Conservation (phyloP, 2,797 vertebrate genomes). For the Rhinatrema bivittatum region DNA sequence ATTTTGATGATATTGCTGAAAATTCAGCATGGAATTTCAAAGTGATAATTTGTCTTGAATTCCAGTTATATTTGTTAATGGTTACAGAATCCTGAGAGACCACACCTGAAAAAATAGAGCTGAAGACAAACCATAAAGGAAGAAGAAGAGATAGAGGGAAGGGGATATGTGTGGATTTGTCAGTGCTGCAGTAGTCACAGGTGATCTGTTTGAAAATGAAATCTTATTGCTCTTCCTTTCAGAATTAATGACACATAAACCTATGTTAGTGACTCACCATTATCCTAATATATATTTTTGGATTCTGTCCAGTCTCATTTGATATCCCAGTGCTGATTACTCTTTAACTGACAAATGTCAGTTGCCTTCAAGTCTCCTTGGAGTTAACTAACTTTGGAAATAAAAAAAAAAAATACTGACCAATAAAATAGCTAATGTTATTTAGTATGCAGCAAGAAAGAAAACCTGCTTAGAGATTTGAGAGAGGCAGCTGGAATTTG, state of each 20-base stretch:
- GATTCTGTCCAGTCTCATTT: conserved; percentile 69
- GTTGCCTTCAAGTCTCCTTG: conserved; percentile 64
- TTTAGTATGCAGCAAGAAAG: conserved; percentile 48
- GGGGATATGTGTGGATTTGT: no score
- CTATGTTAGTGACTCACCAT: conserved; percentile 56
- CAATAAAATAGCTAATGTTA: conserved; percentile 50
- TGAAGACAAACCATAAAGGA: no score
- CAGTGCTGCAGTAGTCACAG: no score
- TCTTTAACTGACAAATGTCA: conserved; percentile 68
- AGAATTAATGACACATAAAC: conserved; percentile 57
- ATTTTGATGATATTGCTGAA: no score
- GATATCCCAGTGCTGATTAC: conserved; percentile 58
- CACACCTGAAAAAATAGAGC: conserved; percentile 15
- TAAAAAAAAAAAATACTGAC: conserved; percentile 31
- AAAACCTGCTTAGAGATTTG: conserved; percentile 41
- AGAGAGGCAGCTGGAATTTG: conserved; percentile 25
- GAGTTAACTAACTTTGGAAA: conserved; percentile 51
- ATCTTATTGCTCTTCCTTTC: conserved; percentile 42
- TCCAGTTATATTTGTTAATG: no score
- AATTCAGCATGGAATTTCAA: conserved; percentile 6
- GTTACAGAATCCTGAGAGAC: conserved; percentile 27
- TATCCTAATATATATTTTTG: conserved; percentile 66
- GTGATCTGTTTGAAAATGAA: conserved; percentile 35
- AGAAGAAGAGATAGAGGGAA: no score
- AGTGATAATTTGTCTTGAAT: conserved; percentile 27